A percentile compares a stretch with the other conserved stretches of the same genome.
These are phyloP conservation scores for Eulithis prunata DNA, from an alignment of 2,888 invertebrate genomes.

Conservation along the genomic window DNA sequence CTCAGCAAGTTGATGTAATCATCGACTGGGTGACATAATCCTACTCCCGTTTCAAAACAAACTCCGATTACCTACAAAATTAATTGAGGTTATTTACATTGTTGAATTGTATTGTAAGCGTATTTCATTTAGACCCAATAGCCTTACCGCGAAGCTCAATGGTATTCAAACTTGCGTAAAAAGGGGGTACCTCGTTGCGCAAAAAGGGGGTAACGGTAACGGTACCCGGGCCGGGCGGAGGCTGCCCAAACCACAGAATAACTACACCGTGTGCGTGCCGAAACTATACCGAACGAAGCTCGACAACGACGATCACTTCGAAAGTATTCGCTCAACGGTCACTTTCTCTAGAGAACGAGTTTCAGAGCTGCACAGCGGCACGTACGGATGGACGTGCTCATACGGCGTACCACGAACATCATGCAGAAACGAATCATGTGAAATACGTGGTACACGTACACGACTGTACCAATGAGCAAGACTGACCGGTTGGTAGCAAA, in stretches of 20 bases:
- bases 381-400: conserved; percentile 46
- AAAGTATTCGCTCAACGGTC: conserved; percentile 75
- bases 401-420: conserved; percentile 41
- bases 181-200: conserved; percentile 66
- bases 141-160: too few relatives aligned
- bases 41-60: conserved; percentile 23
- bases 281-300: conserved; percentile 53
- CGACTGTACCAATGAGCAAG: conserved; percentile 18
- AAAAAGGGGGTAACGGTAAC: conserved; percentile 70
- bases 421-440: conserved; percentile 35
- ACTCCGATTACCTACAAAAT: conserved; percentile 20
- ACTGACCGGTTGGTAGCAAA: conserved; percentile 42
- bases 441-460: conserved; percentile 45
- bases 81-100: conserved; percentile 19
- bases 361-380: conserved; percentile 55
- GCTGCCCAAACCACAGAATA: conserved; percentile 45
- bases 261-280: conserved; percentile 32
- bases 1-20: conserved; percentile 23
- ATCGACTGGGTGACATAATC: conserved; percentile 20
- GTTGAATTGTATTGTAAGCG: conserved; percentile 1
- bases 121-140: too few relatives aligned
- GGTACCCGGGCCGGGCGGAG: conserved; percentile 51
- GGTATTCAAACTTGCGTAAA: too few relatives aligned
- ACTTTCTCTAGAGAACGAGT: conserved; percentile 79
- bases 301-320: conserved; percentile 61